A percentile compares a stretch with the other conserved stretches of the same genome.
phyloP scores from a whole-genome alignment of 2,113 vertebrate genomes.

The Phyllopteryx taeniolatus region DNA sequence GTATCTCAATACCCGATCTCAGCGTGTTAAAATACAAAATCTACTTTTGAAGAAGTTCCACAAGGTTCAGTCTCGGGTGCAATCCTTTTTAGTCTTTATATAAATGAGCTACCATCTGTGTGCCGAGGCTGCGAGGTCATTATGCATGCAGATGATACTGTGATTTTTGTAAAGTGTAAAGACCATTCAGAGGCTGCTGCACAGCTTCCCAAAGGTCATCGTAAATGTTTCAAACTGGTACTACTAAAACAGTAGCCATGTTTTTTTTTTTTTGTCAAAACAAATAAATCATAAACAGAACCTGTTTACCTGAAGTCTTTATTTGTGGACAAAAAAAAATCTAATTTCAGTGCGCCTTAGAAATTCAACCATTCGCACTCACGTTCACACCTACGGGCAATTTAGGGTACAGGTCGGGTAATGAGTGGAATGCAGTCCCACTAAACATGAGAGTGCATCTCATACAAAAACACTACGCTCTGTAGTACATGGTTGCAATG shows the following conservation, averaged over 20 bases:
- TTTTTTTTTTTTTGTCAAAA: slow-evolving; percentile 23
- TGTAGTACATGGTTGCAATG: too few species aligned
- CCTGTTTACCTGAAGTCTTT: not conserved
- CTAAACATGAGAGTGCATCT: too few species aligned
- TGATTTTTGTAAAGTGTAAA: not conserved
- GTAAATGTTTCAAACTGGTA: not conserved
- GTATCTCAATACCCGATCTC: not conserved
- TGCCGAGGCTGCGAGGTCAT: not conserved
- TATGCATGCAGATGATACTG: not conserved
- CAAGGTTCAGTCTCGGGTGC: not conserved
- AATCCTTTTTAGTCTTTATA: not conserved
- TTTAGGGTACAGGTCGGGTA: too few species aligned
- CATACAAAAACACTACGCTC: too few species aligned
- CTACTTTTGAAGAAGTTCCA: not conserved
- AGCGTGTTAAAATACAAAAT: not conserved
- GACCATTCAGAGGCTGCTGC: not conserved
- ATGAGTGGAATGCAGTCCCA: not conserved
- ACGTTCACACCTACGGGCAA: too few species aligned
- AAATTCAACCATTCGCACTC: too few species aligned
- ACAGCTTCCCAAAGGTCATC: not conserved
- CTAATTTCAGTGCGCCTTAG: too few species aligned
- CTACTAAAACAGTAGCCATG: not conserved
- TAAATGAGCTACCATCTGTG: not conserved
- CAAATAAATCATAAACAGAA: not conserved
- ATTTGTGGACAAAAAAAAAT: not conserved